Conservation (phyloP, 1,140 invertebrate genomes). For the Orius laevigatus region DNA sequence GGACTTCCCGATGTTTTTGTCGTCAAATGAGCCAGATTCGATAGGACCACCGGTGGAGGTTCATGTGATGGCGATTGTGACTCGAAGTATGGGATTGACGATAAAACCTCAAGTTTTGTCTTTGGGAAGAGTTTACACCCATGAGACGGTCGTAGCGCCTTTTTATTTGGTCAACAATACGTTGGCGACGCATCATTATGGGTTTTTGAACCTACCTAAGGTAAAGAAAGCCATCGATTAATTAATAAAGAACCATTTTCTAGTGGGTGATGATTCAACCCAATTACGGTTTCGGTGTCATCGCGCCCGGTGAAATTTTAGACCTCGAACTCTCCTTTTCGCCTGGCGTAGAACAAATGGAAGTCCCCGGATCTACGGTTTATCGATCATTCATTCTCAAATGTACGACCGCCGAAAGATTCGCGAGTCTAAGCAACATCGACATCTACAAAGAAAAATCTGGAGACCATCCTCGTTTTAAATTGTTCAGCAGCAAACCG, state of each 20-base stretch:
- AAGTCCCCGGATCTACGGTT: background rate
- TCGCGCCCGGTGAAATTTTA: slow-evolving; percentile 9
- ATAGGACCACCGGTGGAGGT: slow-evolving; percentile 3
- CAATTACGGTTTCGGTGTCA: slow-evolving; percentile 4
- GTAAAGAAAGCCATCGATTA: slow-evolving; percentile 3
- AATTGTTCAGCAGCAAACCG: too few species aligned
- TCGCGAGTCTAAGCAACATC: background rate
- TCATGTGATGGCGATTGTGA: slow-evolving; percentile 4
- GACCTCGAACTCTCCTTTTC: slow-evolving; percentile 9
- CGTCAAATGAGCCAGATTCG: background rate
- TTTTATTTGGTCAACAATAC: slow-evolving; percentile 10
- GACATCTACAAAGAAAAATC: too few species aligned
- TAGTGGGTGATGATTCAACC: slow-evolving; percentile 16
- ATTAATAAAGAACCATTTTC: background rate
- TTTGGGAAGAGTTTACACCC: slow-evolving; percentile 11
- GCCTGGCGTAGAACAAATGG: slow-evolving; percentile 4
- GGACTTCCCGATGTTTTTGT: slow-evolving; percentile 11
- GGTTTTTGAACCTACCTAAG: slow-evolving; percentile 11
- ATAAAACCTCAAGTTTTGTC: slow-evolving; percentile 2
- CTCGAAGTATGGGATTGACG: background rate
- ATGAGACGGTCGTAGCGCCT: background rate
- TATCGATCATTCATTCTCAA: slow-evolving; percentile 5
- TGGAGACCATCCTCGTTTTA: too few species aligned
- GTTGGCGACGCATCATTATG: slow-evolving; percentile 1
- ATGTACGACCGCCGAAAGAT: slow-evolving; percentile 6